Conservation (phyloP, 2,888 invertebrate genomes). For the Osmoderma eremita region DNA sequence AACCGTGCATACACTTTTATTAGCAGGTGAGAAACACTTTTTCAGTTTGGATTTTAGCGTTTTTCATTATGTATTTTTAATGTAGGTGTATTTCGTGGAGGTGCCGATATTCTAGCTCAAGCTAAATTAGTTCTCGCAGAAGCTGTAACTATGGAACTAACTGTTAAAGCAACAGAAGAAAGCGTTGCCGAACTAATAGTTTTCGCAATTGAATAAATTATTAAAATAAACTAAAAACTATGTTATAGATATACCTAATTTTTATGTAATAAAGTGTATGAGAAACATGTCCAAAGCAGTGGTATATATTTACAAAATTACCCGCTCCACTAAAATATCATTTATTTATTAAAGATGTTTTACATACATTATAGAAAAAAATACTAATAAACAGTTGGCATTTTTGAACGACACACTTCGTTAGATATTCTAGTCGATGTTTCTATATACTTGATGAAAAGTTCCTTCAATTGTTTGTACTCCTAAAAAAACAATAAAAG, state of each 20-base stretch:
- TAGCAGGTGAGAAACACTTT: slow-evolving; percentile 75
- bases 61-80: slow-evolving; percentile 1
- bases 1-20: slow-evolving; percentile 80
- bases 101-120: slow-evolving; percentile 86
- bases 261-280: too few relatives aligned
- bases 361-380: background rate
- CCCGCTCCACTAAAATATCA: background rate
- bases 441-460: slow-evolving; percentile 73
- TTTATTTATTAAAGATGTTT: slow-evolving; percentile 16
- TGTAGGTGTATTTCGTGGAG: slow-evolving; percentile 86
- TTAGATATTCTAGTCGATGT: slow-evolving; percentile 74
- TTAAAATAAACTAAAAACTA: slow-evolving; percentile 9
- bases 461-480: slow-evolving; percentile 69
- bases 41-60: too few relatives aligned
- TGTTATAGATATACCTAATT: background rate
- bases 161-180: slow-evolving; percentile 86
- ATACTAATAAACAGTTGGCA: slow-evolving; percentile 7
- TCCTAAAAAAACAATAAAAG: slow-evolving; percentile 65
- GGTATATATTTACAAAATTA: too few relatives aligned
- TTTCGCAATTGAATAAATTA: slow-evolving; percentile 80
- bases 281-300: too few relatives aligned
- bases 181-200: slow-evolving; percentile 88
- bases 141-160: slow-evolving; percentile 94
- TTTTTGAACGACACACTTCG: slow-evolving; percentile 65
- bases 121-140: slow-evolving; percentile 84